A percentile compares a stretch with the other conserved stretches of the same genome.
Evolutionary conservation across 2,888 invertebrate species (phyloP).

Genomic region (Cosmorhoe ocellata): DNA sequence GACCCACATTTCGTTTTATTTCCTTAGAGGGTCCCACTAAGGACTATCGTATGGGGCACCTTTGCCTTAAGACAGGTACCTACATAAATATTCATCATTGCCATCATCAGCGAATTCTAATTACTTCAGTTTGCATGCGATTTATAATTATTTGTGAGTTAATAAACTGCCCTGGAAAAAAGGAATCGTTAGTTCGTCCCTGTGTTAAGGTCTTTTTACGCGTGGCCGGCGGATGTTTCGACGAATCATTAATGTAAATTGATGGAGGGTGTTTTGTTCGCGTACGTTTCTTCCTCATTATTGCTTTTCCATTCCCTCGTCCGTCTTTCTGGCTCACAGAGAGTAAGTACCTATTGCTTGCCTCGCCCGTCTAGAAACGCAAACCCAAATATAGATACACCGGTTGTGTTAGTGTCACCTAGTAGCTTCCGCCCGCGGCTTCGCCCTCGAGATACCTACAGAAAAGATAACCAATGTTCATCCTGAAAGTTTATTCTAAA

Average conservation of each 20-base stretch:
- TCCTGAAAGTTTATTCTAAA: no score
- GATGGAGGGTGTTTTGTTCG: slow-evolving; percentile 23
- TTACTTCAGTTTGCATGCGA: no score
- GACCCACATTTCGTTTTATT: slow-evolving; percentile 17
- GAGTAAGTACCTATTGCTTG: background rate
- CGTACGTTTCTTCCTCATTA: slow-evolving; percentile 26
- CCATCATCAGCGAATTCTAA: no score
- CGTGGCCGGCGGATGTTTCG: slow-evolving; percentile 26
- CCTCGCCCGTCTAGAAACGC: background rate
- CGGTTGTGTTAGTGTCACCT: no score
- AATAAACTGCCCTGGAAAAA: no score
- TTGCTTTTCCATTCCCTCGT: slow-evolving; percentile 8
- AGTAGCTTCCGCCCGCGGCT: no score
- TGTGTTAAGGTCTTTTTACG: slow-evolving; percentile 10
- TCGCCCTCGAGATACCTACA: no score
- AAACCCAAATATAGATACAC: background rate
- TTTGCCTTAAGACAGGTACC: no score
- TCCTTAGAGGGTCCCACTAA: slow-evolving; percentile 6
- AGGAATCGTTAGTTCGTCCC: slow-evolving; percentile 4
- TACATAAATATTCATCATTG: background rate
- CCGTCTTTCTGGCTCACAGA: slow-evolving; percentile 3
- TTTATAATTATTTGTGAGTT: no score
- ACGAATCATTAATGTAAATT: slow-evolving; percentile 29
- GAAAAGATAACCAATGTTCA: no score
- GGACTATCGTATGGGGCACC: background rate